A percentile compares a stretch with the other conserved stretches of the same genome.
phyloP scores from a whole-genome alignment of 2,113 vertebrate genomes.

The Gadus chalcogrammus region DNA sequence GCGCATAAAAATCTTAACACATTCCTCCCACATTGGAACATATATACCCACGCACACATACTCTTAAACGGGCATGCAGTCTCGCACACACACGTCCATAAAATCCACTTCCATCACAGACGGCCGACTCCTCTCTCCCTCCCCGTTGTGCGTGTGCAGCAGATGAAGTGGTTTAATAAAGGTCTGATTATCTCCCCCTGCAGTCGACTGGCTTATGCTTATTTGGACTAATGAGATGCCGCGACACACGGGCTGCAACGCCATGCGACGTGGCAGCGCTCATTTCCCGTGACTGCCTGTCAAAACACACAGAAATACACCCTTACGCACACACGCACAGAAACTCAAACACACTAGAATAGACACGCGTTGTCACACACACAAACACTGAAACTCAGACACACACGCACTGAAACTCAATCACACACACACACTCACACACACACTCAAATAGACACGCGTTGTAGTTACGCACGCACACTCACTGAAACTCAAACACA shows the following conservation, averaged over 20 bases:
- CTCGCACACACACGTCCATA: neutral
- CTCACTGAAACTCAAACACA: too few species aligned
- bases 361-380: neutral
- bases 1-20: too few species aligned
- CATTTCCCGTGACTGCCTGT: constrained; percentile 24
- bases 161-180: constrained; percentile 78
- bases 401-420: too few species aligned
- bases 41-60: too few species aligned
- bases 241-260: constrained; percentile 47
- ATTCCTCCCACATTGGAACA: too few species aligned
- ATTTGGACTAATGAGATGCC: constrained; percentile 65
- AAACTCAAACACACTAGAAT: too few species aligned
- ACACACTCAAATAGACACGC: too few species aligned
- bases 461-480: too few species aligned
- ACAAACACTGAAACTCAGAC: neutral
- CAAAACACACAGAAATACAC: neutral
- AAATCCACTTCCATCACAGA: constrained; percentile 10
- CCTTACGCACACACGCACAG: neutral
- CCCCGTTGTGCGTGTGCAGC: constrained; percentile 72
- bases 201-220: constrained; percentile 61
- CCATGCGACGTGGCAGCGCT: constrained; percentile 43
- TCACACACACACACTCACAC: too few species aligned
- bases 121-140: constrained; percentile 9
- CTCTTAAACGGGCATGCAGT: neutral
- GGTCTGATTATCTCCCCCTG: constrained; percentile 70